Evolutionary conservation across 2,797 vertebrate genomes (phyloP).

Genomic region (Sebastes paucispinis): DNA sequence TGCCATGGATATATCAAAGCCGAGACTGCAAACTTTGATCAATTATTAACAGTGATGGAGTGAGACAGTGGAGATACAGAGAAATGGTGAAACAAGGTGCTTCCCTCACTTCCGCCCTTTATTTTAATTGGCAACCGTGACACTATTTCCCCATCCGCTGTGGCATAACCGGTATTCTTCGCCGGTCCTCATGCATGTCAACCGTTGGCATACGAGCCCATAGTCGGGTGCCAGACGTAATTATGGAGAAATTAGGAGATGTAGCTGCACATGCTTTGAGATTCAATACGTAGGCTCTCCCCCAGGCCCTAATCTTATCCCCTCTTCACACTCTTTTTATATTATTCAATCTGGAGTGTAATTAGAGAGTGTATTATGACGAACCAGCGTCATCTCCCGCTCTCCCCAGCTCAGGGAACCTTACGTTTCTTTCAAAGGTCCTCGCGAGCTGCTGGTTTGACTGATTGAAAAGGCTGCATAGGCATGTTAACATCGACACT

Average conservation of each 20-base stretch:
- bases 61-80: constrained; percentile 61
- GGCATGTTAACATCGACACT: constrained; percentile 24
- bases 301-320: constrained; percentile 30
- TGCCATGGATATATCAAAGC: constrained; percentile 83
- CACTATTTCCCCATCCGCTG: constrained; percentile 30
- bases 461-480: constrained; percentile 35
- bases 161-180: constrained; percentile 29
- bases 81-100: constrained; percentile 69
- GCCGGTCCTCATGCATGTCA: constrained; percentile 36
- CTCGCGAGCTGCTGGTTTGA: constrained; percentile 1
- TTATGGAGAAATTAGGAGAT: constrained; percentile 52
- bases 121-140: constrained; percentile 75
- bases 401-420: constrained; percentile 20
- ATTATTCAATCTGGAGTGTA: constrained; percentile 48
- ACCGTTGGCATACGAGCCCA: not conserved
- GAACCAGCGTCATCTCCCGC: not conserved
- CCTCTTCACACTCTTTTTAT: constrained; percentile 28
- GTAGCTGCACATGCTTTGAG: constrained; percentile 24
- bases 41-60: constrained; percentile 81
- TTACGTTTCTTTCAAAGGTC: constrained; percentile 3
- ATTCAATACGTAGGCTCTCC: constrained; percentile 21
- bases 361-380: constrained; percentile 41
- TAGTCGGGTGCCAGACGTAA: constrained; percentile 35
- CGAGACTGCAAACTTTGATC: constrained; percentile 83
- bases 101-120: constrained; percentile 59